A percentile compares a stretch with the other conserved stretches of the same genome.
These are phyloP conservation scores for Montifringilla adamsi DNA, from an alignment of 2,113 vertebrate genomes.

Conservation along the genomic window DNA sequence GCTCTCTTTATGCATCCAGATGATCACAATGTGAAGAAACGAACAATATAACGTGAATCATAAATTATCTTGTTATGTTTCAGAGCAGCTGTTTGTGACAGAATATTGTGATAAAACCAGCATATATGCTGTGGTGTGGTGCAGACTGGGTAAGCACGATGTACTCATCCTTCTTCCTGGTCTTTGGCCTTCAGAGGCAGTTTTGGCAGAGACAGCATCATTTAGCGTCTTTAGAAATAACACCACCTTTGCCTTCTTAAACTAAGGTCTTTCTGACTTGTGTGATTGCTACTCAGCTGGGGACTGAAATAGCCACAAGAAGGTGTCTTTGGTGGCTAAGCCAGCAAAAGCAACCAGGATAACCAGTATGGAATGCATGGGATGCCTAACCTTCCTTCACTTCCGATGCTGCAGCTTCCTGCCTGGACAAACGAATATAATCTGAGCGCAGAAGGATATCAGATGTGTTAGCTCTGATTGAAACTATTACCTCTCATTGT, in stretches of 20 bases:
- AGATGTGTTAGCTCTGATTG: not conserved
- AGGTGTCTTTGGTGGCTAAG: not conserved
- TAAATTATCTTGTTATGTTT: not conserved
- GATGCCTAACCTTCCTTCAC: not conserved
- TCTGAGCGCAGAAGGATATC: not conserved
- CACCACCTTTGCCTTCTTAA: not conserved
- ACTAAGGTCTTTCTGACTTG: not conserved
- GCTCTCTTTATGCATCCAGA: not conserved
- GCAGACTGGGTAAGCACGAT: not conserved
- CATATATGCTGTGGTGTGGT: not conserved
- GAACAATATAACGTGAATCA: not conserved
- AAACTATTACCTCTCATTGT: not conserved
- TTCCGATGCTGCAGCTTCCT: not conserved
- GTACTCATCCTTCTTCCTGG: not conserved
- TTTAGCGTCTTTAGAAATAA: not conserved
- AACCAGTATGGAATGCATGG: not conserved
- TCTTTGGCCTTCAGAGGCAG: not conserved
- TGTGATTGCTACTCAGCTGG: not conserved
- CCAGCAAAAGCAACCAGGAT: not conserved
- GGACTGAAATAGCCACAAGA: not conserved
- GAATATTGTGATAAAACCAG: not conserved
- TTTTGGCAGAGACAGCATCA: not conserved
- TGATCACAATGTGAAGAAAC: not conserved
- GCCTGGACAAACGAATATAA: not conserved
- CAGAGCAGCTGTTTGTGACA: not conserved